Percentiles rank a stretch among this genome's conserved stretches.
Evolutionary conservation across 2,797 vertebrate species (phyloP).

Genomic region (Coendou prehensilis): DNA sequence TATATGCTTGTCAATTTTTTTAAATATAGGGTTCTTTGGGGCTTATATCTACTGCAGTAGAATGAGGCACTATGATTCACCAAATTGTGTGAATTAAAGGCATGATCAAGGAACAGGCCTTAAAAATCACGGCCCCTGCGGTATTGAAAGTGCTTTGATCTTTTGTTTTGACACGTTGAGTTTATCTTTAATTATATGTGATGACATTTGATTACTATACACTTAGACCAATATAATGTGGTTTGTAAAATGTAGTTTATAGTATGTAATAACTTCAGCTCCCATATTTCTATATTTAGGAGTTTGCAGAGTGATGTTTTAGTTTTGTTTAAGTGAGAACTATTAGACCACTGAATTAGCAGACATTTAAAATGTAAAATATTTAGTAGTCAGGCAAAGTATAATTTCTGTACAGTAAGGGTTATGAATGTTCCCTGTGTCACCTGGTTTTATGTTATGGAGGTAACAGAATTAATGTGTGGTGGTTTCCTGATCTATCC

Average conservation of each 20-base stretch:
- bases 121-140: constrained; percentile 71
- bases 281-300: constrained; percentile 56
- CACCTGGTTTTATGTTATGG: constrained; percentile 23
- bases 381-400: constrained; percentile 33
- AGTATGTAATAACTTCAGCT: constrained; percentile 69
- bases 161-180: constrained; percentile 78
- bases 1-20: constrained; percentile 59
- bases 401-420: neutral
- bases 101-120: constrained; percentile 69
- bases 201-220: constrained; percentile 79
- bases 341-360: constrained; percentile 66
- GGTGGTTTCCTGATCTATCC: constrained; percentile 40
- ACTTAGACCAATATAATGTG: constrained; percentile 78
- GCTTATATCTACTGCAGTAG: constrained; percentile 56
- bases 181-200: constrained; percentile 84
- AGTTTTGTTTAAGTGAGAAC: constrained; percentile 67
- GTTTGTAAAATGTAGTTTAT: constrained; percentile 80
- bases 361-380: constrained; percentile 67
- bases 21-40: constrained; percentile 36
- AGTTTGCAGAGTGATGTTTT: constrained; percentile 71
- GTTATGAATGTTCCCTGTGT: neutral
- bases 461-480: constrained; percentile 53
- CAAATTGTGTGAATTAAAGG: constrained; percentile 77
- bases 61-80: constrained; percentile 66
- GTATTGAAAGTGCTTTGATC: constrained; percentile 79